Base-by-base conservation (phyloP, 1,140 invertebrate genomes). In the Scaptomyza pallida region DNA sequence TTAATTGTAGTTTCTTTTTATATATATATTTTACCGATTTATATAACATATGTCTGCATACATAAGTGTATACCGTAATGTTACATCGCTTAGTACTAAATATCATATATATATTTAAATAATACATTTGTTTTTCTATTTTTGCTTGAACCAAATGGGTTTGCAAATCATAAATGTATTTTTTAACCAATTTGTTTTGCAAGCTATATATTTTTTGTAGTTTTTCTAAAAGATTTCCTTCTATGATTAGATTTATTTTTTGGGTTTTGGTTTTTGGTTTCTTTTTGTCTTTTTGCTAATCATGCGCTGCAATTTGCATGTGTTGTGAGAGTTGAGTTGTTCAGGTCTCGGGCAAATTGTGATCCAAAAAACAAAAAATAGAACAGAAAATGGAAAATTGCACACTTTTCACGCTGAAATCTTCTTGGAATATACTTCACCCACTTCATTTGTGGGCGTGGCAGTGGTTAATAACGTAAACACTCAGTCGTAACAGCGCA, bases 11-110 rank as follows among this genome's bases (percentile, higher is more conserved):
- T 81, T 72, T 80, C 37, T 44, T 21, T 37, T 52, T 75, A 47
- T 37, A 55, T 21, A 26, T 26, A 65, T 55, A 47, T 62, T 73
- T 74, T 77, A 76, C 63, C 61, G n/a, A 82, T 77, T 70, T 79
- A 74, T 83, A 69, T 79, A 85, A 85, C 79, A 83, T 69, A 68
- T 59, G 26, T 69, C 12, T 71, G 65, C 62, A 76, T 74, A 77
- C 72, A 72, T 70, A 51, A 56, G 33, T 75, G 83, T 79, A 79
- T 74, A 61, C 48, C 59, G 40, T 77, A 63, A 75, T 83, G 75
- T 80, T 85, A 86, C 33, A 55, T 68, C 50, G 41, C 83, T 88
- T 88, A 78, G 15, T 64, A 30, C 62, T 81, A 70, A 51, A 44
- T 71, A 77, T 68, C 45, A 69, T 78, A 61, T n/a, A n/a, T 54